Evolutionary conservation across 2,797 vertebrate species (phyloP).

Genomic region (Sciurus vulgaris): DNA sequence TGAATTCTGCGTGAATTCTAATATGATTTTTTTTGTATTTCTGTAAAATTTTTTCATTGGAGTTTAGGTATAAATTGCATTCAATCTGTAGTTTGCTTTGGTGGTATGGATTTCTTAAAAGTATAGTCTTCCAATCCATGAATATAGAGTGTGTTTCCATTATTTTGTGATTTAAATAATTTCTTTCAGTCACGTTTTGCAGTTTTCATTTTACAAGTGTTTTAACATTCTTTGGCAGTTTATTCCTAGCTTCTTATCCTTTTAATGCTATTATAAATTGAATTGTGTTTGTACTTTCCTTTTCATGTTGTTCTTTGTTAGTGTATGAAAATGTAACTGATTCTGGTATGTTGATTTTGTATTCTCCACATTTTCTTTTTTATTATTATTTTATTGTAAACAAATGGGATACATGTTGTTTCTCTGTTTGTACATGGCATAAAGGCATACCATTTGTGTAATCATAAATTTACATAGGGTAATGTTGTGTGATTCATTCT

Average conservation of each 20-base stretch:
- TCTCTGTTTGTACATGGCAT: too few relatives aligned
- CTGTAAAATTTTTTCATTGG: neutral
- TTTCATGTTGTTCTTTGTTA: neutral
- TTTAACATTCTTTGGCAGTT: neutral
- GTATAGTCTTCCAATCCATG: neutral
- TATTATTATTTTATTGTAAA: too few relatives aligned
- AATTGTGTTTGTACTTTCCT: neutral
- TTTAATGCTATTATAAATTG: neutral
- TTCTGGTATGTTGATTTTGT: neutral
- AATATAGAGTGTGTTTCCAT: neutral
- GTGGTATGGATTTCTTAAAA: neutral
- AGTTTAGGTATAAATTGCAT: neutral
- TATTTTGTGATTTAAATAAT: neutral
- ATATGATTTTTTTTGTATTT: neutral
- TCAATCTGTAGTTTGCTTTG: neutral
- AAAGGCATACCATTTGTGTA: too few relatives aligned
- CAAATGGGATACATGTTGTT: too few relatives aligned
- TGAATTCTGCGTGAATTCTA: neutral
- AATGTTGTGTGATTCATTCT: too few relatives aligned
- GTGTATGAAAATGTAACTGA: neutral
- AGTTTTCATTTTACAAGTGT: neutral
- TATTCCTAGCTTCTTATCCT: neutral
- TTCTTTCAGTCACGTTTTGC: neutral
- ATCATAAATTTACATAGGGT: too few relatives aligned
- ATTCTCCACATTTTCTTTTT: neutral